Evolutionary conservation across 2,113 vertebrate genomes (phyloP), one percentile per base, ranked within the genome.

Genomic region (Eleginops maclovinus): DNA sequence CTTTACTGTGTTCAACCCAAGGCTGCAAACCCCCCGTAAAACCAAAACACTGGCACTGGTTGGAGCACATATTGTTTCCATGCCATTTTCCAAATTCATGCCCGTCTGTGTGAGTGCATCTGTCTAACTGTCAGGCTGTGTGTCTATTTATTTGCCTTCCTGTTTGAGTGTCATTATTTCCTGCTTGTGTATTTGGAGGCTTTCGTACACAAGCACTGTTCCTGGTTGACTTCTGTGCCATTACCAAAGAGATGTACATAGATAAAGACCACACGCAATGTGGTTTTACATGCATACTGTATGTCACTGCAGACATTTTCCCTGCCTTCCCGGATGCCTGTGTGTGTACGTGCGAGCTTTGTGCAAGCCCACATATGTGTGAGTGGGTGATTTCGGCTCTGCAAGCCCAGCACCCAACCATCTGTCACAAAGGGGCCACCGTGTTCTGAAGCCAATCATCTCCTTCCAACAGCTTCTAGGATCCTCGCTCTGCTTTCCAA

Each of bases 391-490:
- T 82, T 91, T 87, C 81, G 10, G 73, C 87, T 79, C 85, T 72
- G 88, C 88, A 64, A 84, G 89, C 86, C 86, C 88, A 92, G 89
- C 91, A 93, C 93, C 92, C 93, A 91, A 93, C 94, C 94, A 95
- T 95, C 94, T 95, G 94, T 94, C 89, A 92, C 91, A 78, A 85
- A 94, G 89, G 91, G 90, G 89, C 89, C 90, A 89, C 89, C 91
- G 73, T 84, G 86, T 92, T 93, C 89, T 79, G 80, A 90, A 91
- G 93, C 93, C 94, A 95, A 94, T 92, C 89, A 92, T 93, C 92
- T 90, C 87, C 86, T 90, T 94, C 93, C 94, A 95, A 90, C 93
- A 91, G 93, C 89, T 91, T 92, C 91, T 85, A 77, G 87, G 93
- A 92, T 94, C 83, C 90, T 91, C 91, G 86, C 89, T 92, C 86